Conservation (phyloP, 2,113 vertebrate genomes). For the Rhadina sibilatrix region DNA sequence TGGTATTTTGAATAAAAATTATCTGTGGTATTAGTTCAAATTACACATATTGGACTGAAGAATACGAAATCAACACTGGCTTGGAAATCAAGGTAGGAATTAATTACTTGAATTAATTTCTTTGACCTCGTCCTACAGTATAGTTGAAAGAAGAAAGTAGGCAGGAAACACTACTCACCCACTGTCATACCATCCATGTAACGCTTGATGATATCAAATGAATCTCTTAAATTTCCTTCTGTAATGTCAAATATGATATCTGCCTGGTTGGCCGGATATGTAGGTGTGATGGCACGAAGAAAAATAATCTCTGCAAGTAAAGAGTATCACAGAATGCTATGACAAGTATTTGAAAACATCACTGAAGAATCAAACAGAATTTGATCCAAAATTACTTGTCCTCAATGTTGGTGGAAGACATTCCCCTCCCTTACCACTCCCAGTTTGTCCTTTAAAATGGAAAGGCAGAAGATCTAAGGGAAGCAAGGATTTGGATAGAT, state of each 20-base stretch:
- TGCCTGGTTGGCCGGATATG: slow-evolving; percentile 75
- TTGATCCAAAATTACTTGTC: neutral
- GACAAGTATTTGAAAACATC: neutral
- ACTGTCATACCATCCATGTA: slow-evolving; percentile 87
- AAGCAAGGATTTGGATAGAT: neutral
- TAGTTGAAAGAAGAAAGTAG: neutral
- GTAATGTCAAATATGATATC: slow-evolving; percentile 94
- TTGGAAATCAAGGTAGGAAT: neutral
- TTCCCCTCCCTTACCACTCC: too few species aligned
- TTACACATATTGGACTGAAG: neutral
- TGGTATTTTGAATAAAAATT: neutral
- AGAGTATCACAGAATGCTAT: neutral
- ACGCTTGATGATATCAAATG: slow-evolving; percentile 93
- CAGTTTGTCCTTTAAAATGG: neutral
- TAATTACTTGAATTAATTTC: neutral
- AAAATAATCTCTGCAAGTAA: slow-evolving; percentile 91
- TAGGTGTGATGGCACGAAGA: slow-evolving; percentile 86
- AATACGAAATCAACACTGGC: neutral
- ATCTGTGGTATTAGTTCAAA: neutral
- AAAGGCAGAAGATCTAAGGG: neutral
- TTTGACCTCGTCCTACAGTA: neutral
- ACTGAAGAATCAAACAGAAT: neutral
- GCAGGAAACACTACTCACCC: slow-evolving; percentile 79
- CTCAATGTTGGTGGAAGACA: neutral
- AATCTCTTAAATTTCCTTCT: slow-evolving; percentile 88